Percentiles rank a stretch among this genome's conserved stretches.
Conservation (phyloP, 2,797 vertebrate genomes). For the Oryzias sinensis region DNA sequence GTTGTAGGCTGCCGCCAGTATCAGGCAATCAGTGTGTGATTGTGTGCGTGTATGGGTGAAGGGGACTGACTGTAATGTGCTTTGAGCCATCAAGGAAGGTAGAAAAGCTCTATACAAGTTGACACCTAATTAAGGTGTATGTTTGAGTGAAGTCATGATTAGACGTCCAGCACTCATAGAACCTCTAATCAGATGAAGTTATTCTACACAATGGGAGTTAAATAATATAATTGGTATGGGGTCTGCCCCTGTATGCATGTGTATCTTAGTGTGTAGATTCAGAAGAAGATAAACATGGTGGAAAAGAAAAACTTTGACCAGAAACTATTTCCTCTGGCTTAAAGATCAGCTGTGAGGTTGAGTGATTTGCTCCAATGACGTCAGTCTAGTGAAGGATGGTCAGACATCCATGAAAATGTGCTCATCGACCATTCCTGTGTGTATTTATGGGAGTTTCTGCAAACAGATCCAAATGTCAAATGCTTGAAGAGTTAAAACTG, state of each 20-base stretch:
- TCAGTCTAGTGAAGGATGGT: slow-evolving; percentile 51
- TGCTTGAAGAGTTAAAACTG: slow-evolving; percentile 36
- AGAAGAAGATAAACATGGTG: slow-evolving; percentile 2
- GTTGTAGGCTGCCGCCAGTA: too few species aligned
- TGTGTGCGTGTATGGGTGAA: too few species aligned
- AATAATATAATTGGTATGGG: not conserved
- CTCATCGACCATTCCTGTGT: slow-evolving; percentile 10
- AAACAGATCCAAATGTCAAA: slow-evolving; percentile 46
- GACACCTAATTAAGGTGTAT: too few species aligned
- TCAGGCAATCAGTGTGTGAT: too few species aligned
- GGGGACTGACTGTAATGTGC: too few species aligned
- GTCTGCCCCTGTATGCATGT: not conserved
- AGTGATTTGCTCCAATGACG: slow-evolving; percentile 59
- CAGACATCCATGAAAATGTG: slow-evolving; percentile 54
- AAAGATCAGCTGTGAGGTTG: slow-evolving; percentile 55
- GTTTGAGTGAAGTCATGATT: too few species aligned
- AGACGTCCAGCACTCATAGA: too few species aligned
- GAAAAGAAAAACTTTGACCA: slow-evolving; percentile 34
- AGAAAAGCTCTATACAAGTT: too few species aligned
- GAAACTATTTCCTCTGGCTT: slow-evolving; percentile 59
- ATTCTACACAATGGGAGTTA: too few species aligned
- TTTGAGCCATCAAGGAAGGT: too few species aligned
- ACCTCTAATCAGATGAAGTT: too few species aligned
- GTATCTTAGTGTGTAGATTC: not conserved
- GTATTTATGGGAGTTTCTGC: slow-evolving; percentile 2